Conservation (phyloP, 2,113 vertebrate species). For the Xyrauchen texanus region DNA sequence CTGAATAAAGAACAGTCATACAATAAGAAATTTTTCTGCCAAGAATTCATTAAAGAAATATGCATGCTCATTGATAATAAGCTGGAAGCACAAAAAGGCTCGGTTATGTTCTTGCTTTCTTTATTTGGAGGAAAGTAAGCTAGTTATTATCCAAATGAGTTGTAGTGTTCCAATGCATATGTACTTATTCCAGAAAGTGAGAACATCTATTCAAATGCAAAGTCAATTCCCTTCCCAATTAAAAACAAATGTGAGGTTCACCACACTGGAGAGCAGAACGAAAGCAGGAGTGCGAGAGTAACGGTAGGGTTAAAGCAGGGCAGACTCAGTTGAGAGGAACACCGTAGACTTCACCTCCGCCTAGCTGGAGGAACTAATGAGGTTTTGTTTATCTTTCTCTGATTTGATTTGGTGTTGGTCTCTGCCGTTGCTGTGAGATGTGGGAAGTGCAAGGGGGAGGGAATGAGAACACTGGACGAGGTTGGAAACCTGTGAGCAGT, state of each 20-base stretch:
- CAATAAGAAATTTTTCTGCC: constrained; percentile 5
- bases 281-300: constrained; percentile 38
- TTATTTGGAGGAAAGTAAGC: constrained; percentile 39
- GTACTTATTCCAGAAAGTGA: constrained; percentile 49
- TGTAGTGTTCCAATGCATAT: constrained; percentile 53
- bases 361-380: constrained; percentile 56
- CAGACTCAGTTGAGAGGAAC: constrained; percentile 39
- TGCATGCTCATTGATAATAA: neutral
- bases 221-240: constrained; percentile 60
- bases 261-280: constrained; percentile 43
- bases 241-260: constrained; percentile 58
- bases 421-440: neutral
- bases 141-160: constrained; percentile 58
- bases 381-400: constrained; percentile 53
- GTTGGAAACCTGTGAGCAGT: too few relatives aligned
- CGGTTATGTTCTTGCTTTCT: constrained; percentile 39
- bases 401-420: constrained; percentile 52
- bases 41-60: neutral
- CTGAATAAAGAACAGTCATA: neutral
- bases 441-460: neutral
- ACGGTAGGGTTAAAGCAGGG: constrained; percentile 50
- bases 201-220: constrained; percentile 55
- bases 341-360: constrained; percentile 43
- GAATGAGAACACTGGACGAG: too few relatives aligned
- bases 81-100: constrained; percentile 9